A percentile compares a stretch with the other conserved stretches of the same genome.
Conservation (phyloP, 2,888 invertebrate species). For the Emmelina monodactyla region DNA sequence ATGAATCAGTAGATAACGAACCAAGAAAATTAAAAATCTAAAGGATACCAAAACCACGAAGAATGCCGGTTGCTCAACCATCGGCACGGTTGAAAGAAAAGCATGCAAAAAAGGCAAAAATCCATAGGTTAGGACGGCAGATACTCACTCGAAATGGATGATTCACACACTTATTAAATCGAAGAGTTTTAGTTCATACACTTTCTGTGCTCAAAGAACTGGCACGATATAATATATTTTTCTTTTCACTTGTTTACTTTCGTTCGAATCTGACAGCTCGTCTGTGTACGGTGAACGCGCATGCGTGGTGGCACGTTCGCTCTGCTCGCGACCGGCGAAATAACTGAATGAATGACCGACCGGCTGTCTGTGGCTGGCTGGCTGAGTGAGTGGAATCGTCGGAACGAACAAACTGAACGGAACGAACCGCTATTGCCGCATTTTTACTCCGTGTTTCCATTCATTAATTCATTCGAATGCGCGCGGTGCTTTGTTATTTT, state of each 20-base stretch:
- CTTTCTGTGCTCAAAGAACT: slow-evolving; percentile 5
- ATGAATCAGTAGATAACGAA: neutral
- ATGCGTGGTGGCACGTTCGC: slow-evolving; percentile 36
- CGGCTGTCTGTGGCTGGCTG: neutral
- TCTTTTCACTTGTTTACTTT: slow-evolving; percentile 51
- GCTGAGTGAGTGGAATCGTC: slow-evolving; percentile 18
- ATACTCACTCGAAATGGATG: slow-evolving; percentile 49
- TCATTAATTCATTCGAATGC: too few relatives aligned
- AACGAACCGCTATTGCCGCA: neutral
- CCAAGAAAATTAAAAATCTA: neutral
- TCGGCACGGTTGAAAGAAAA: slow-evolving; percentile 16
- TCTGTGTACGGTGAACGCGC: slow-evolving; percentile 24
- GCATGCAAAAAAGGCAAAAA: slow-evolving; percentile 40
- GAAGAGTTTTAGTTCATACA: neutral
- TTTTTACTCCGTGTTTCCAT: too few relatives aligned
- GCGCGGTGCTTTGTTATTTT: too few relatives aligned
- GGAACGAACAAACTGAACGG: slow-evolving; percentile 9
- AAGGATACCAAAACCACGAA: neutral
- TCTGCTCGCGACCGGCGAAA: slow-evolving; percentile 30
- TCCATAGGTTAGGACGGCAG: too few relatives aligned
- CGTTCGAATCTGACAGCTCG: slow-evolving; percentile 42
- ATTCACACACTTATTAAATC: slow-evolving; percentile 30
- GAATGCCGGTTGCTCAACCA: slow-evolving; percentile 12
- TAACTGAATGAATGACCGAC: slow-evolving; percentile 32
- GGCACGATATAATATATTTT: slow-evolving; percentile 21